phyloP scores from a whole-genome alignment of 2,888 invertebrate species.

The Lissonota sp. region DNA sequence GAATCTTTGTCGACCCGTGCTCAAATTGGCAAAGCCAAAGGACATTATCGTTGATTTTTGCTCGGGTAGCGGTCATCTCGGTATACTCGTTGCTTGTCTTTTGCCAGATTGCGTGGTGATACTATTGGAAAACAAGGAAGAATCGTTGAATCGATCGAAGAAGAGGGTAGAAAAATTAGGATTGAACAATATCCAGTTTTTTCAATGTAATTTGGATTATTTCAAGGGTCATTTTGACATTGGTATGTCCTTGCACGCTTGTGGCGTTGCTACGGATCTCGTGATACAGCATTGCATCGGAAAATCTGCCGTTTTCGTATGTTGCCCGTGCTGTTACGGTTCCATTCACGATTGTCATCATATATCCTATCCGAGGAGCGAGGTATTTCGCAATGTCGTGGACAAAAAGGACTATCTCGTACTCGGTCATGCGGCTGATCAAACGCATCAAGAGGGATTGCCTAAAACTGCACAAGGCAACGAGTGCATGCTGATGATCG shows the following conservation, averaged over 20 bases:
- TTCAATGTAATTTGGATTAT: constrained; percentile 96
- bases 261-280: constrained; percentile 97
- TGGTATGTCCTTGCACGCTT: constrained; percentile 96
- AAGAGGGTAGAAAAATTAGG: constrained; percentile 88
- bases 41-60: constrained; percentile 96
- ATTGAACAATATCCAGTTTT: constrained; percentile 90
- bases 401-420: constrained; percentile 88
- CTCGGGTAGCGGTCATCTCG: constrained; percentile 96
- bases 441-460: constrained; percentile 92
- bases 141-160: constrained; percentile 91
- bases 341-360: constrained; percentile 92
- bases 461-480: constrained; percentile 90
- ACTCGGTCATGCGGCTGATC: constrained; percentile 96
- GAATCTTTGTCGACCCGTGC: constrained; percentile 91
- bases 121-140: constrained; percentile 96
- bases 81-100: constrained; percentile 92
- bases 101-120: constrained; percentile 92
- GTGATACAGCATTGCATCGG: constrained; percentile 93
- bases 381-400: constrained; percentile 84
- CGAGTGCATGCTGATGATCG: constrained; percentile 94
- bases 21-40: constrained; percentile 88
- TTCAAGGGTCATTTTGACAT: constrained; percentile 93
- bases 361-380: constrained; percentile 93
- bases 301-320: constrained; percentile 92
- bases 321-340: constrained; percentile 98